Evolutionary conservation across 2,113 vertebrate species (phyloP).

Genomic region (Grammomys surdaster): DNA sequence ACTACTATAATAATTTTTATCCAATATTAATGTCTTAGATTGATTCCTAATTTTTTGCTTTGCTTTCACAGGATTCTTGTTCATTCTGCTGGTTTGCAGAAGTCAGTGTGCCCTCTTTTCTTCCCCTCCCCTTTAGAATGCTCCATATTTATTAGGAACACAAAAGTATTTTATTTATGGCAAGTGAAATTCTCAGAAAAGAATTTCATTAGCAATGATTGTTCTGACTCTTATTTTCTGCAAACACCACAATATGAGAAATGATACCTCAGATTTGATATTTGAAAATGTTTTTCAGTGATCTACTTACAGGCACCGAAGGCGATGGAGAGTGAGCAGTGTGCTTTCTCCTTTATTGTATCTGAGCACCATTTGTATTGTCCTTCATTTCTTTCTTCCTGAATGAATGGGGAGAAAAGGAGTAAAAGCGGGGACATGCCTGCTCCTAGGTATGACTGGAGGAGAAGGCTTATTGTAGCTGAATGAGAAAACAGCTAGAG

Average conservation of each 20-base stretch:
- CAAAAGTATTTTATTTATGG: slow-evolving; percentile 10
- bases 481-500: no score
- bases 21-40: not conserved
- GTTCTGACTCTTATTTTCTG: slow-evolving; percentile 52
- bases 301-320: not conserved
- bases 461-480: not conserved
- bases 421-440: not conserved
- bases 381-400: not conserved
- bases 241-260: not conserved
- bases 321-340: not conserved
- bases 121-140: not conserved
- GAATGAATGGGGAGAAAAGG: not conserved
- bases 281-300: slow-evolving; percentile 36
- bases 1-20: slow-evolving; percentile 35
- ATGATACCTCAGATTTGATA: not conserved
- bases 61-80: not conserved
- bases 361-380: not conserved
- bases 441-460: not conserved
- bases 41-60: not conserved
- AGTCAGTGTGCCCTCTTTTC: not conserved
- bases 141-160: slow-evolving; percentile 19
- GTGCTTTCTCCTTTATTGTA: not conserved
- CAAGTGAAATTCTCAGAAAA: slow-evolving; percentile 30
- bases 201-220: slow-evolving; percentile 46
- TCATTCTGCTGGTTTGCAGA: not conserved